Evolutionary conservation across 2,113 vertebrate genomes (phyloP).

Genomic region (Epinephelus cyanopodus): DNA sequence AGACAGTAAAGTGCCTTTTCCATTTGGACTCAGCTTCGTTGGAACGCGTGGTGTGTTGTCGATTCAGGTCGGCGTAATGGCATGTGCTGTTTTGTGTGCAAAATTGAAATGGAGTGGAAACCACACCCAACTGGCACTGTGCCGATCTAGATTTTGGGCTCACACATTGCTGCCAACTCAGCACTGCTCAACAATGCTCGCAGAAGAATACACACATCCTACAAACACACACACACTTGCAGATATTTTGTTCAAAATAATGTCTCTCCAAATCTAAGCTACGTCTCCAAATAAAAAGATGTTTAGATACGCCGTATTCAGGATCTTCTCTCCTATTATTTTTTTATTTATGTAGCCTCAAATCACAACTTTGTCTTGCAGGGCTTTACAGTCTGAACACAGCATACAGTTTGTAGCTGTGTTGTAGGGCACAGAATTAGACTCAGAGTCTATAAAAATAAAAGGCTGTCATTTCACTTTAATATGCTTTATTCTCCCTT

Average conservation of each 20-base stretch:
- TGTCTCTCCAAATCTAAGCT: not conserved
- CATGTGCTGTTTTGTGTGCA: not conserved
- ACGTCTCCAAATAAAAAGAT: not conserved
- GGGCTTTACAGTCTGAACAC: constrained; percentile 1
- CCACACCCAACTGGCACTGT: not conserved
- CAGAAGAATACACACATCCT: not conserved
- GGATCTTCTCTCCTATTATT: not conserved
- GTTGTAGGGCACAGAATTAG: not conserved
- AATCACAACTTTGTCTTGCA: not conserved
- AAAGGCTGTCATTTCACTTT: constrained; percentile 51
- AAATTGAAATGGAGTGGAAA: constrained; percentile 9
- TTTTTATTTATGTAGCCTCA: not conserved
- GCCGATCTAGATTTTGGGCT: not conserved
- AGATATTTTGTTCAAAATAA: not conserved
- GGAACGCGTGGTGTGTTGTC: not conserved
- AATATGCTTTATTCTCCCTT: constrained; percentile 52
- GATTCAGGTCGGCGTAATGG: constrained; percentile 5
- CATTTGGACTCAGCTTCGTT: not conserved
- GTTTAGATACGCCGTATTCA: not conserved
- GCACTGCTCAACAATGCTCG: constrained; percentile 8
- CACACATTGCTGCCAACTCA: constrained; percentile 5
- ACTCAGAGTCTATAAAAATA: constrained; percentile 23
- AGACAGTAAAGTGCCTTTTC: not conserved
- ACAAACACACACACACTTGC: not conserved
- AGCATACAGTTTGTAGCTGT: not conserved